Evolutionary conservation across 2,113 vertebrate genomes (phyloP).

Genomic region (Mesitornis unicolor): DNA sequence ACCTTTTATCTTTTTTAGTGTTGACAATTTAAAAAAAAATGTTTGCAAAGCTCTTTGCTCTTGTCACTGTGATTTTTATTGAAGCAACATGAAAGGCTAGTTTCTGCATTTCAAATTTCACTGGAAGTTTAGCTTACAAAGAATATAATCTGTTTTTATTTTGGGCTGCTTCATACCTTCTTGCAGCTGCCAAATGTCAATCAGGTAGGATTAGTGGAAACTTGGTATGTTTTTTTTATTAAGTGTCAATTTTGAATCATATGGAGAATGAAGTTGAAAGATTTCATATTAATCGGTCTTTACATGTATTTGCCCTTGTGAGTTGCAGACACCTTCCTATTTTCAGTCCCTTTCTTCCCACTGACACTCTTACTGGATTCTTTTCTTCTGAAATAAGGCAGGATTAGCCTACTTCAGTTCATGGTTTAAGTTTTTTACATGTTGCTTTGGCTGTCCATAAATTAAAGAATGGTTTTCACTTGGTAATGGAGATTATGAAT

Average conservation of each 20-base stretch:
- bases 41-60: background rate
- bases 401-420: background rate
- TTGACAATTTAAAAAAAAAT: background rate
- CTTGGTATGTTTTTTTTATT: background rate
- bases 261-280: background rate
- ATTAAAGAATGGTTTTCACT: background rate
- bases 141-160: background rate
- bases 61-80: background rate
- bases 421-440: background rate
- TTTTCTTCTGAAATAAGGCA: background rate
- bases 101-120: background rate
- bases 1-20: background rate
- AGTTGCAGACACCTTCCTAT: background rate
- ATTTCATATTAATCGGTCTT: background rate
- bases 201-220: background rate
- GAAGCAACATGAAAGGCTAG: background rate
- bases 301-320: background rate
- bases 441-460: background rate
- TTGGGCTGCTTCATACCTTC: background rate
- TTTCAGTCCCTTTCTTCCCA: background rate
- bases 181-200: background rate
- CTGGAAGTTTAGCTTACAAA: background rate
- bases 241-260: background rate
- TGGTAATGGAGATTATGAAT: background rate
- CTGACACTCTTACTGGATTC: background rate